These are phyloP conservation scores for Aurelia aurita DNA, from an alignment of 30 jellyfish, hydroid and myxozoan species.

Conservation along the genomic window DNA sequence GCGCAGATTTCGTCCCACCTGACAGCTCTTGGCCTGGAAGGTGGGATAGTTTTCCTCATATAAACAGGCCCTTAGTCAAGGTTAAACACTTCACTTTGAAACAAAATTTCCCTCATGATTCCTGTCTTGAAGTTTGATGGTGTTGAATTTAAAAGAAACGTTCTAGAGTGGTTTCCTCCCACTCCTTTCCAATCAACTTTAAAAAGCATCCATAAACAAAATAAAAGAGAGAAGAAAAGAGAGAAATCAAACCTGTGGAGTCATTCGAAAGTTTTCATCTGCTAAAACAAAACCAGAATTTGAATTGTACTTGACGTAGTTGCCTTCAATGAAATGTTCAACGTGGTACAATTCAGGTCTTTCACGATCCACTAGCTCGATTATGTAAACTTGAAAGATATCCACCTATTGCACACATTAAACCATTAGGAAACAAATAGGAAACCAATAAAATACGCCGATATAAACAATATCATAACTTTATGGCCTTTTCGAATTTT, in stretches of 20 bases:
- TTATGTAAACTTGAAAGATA: conserved; percentile 88
- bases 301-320: conserved; percentile 93
- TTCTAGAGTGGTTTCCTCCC: no score
- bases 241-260: conserved; percentile 92
- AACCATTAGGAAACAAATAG: background rate
- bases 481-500: no score
- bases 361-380: conserved; percentile 84
- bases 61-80: no score
- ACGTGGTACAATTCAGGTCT: conserved; percentile 84
- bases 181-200: no score
- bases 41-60: no score
- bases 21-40: no score
- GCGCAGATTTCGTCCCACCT: no score
- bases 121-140: no score
- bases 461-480: background rate
- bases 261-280: conserved; percentile 83
- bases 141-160: no score
- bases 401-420: conserved; percentile 74
- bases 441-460: background rate
- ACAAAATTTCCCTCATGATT: no score
- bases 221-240: background rate
- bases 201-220: no score
- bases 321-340: conserved; percentile 96
- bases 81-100: no score
- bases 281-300: conserved; percentile 94